Base-by-base conservation (phyloP, 2,888 invertebrate species). In the Tribolium freemani region DNA sequence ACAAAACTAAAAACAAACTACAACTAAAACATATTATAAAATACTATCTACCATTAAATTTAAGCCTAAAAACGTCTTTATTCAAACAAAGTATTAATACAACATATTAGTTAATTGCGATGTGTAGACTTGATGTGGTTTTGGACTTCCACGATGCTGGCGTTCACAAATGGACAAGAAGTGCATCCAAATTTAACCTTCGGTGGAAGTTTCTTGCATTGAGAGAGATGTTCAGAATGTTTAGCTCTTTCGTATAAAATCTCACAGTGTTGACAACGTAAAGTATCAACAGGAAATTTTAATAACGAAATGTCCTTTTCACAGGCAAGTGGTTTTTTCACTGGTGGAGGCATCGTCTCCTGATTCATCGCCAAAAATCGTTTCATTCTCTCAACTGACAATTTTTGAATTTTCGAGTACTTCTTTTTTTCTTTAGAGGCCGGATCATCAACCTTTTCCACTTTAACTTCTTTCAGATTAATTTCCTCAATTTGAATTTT, bases 221-320 rank as follows among this genome's bases (percentile, higher is more conserved):
- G 45, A 56, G 77, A 80, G 5, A 79, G 50, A 67, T 86, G 85
- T 3, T 79, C 76, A 3, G 72, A 63, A 56, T 80, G 80, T 20
- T 81, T 75, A 2, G 75, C 75, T n/a, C 83, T 79, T 60, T 80
- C 79, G 58, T 82, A 83, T 31, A 86, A 69, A 21, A 80, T 75
- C 2, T 81, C 80, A 61, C 86, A 86, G 5, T 77, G 73, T 0
- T 78, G 66, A 69, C 86, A 86, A 68, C 84, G 76, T 5, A 85
- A 71, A 3, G 83, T 84, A 70, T 86, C 86, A 13, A 80, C 80
- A 0, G 83, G 84, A 38, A 77, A 77, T 13, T 79, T 80, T 10
- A 84, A 66, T 6, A 81, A 76, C 2, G 68, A 75, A 6, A 82
- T 71, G 31, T 79, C 77, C 53, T 75, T 76, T 45, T 83, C 82